Conservation (phyloP, 2,113 vertebrate species). For the Psittacula cyanocephala region DNA sequence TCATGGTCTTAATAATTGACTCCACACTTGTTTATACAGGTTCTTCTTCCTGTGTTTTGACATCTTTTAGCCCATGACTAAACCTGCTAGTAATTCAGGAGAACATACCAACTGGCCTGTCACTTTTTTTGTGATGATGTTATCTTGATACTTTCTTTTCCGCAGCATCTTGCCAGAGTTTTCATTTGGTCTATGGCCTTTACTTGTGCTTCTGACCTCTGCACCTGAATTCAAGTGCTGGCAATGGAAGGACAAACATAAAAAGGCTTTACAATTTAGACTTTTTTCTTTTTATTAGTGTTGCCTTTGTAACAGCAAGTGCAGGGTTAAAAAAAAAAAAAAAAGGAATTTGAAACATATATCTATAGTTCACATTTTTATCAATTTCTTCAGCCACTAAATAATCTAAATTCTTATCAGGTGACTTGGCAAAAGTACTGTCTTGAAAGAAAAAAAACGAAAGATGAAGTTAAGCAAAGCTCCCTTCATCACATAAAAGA, state of each 20-base stretch:
- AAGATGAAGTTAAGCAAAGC: neutral
- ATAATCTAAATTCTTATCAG: neutral
- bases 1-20: neutral
- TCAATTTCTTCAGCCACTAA: neutral
- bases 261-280: neutral
- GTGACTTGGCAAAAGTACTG: neutral
- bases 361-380: neutral
- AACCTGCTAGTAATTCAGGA: conserved; percentile 16
- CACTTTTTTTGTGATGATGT: neutral
- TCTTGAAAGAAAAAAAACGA: neutral
- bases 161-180: neutral
- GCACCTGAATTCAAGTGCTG: neutral
- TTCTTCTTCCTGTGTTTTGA: conserved; percentile 53
- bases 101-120: conserved; percentile 24
- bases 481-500: neutral
- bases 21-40: conserved; percentile 12
- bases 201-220: neutral
- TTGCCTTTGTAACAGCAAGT: neutral
- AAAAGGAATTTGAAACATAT: neutral
- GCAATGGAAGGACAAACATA: neutral
- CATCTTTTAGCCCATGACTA: neutral
- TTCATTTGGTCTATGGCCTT: neutral
- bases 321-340: neutral
- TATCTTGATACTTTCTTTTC: conserved; percentile 38
- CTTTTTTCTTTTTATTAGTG: neutral